Base-by-base conservation (phyloP, 2,888 invertebrate species). In the Noctua janthe region DNA sequence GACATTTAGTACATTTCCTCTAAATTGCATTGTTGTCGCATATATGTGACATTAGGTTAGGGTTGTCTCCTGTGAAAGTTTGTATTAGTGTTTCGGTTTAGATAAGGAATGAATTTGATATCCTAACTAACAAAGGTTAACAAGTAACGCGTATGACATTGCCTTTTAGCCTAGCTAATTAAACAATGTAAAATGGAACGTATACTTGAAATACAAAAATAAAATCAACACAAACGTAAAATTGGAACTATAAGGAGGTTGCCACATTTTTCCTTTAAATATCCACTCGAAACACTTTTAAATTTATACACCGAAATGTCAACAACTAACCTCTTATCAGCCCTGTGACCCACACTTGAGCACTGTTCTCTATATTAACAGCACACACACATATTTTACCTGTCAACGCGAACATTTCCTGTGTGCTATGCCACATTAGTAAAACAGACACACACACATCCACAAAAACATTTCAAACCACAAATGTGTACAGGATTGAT, bases 341-440 rank as follows among this genome's bases (percentile, higher is more conserved):
- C 91, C 92, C 91, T 92, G 78, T 74, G 72, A 88, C 88, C 87
- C 89, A 91, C 86, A 90, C 87, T 82, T 78, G 75, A 76, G 84
- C 35, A 35, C 8, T 47, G 86, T 89, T 84, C 88, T 84, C 49
- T 87, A 90, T 89, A 91, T 87, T 82, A 80, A 89, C 74, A 76
- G 84, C 90, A 90, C 91, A 90, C 90, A 90, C 75, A 75, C 79
- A 74, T 80, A 90, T 82, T 86, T 85, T 88, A 92, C 91, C 91
- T 92, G 91, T 92, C 92, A 91, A 88, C 91, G 90, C 88, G 80
- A 83, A 89, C 88, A 88, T 88, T 90, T 91, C 90, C 91, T 87
- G 90, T 87, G 83, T 78, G 82, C 80, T 88, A 86, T 82, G 87
- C 82, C 83, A 79, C 88, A 91, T 92, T 91, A 91, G 91, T 90